phyloP scores from a whole-genome alignment of 2,797 vertebrate genomes.

The Phrynocephalus vlangalii region DNA sequence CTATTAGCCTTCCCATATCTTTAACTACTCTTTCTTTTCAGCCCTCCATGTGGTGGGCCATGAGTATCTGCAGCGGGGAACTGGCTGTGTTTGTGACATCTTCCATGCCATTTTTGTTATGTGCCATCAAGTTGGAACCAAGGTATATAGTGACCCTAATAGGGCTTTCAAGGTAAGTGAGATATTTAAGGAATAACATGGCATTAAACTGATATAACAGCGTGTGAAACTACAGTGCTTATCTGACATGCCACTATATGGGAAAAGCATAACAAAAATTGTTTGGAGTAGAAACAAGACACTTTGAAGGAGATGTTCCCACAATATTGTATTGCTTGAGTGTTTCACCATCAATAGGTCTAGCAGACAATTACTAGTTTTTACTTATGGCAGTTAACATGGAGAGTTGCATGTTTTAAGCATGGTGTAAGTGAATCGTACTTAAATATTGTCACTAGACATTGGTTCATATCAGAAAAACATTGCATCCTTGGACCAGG shows the following conservation, averaged over 20 bases:
- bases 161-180: no score
- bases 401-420: neutral
- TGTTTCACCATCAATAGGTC: neutral
- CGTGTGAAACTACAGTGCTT: no score
- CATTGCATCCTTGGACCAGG: neutral
- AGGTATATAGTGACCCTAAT: no score
- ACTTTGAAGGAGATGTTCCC: no score
- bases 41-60: neutral
- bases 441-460: slow-evolving; percentile 22
- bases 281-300: no score
- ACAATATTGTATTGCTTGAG: neutral
- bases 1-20: neutral
- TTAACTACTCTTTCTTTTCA: neutral
- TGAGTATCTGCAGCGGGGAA: neutral
- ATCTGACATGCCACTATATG: no score
- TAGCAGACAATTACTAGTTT: neutral
- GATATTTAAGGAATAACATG: no score
- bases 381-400: neutral
- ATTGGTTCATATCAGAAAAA: slow-evolving; percentile 40
- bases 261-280: no score
- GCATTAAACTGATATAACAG: no score
- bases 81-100: neutral
- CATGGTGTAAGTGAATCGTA: neutral
- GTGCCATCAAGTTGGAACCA: no score
- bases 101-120: no score